Percentiles rank a stretch among this genome's conserved stretches.
phyloP scores from a whole-genome alignment of 2,113 vertebrate species.

The Edolisoma coerulescens region DNA sequence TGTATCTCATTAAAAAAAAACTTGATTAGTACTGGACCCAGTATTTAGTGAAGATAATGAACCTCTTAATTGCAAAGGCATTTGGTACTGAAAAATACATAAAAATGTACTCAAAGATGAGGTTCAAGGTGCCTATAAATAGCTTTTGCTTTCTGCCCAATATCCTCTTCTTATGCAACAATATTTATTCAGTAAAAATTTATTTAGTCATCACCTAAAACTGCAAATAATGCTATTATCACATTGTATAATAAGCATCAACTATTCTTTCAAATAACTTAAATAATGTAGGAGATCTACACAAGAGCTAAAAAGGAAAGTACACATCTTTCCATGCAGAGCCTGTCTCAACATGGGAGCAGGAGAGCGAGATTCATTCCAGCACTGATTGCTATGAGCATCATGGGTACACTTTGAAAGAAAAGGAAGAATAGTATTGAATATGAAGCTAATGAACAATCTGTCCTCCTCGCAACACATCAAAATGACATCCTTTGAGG shows the following conservation, averaged over 20 bases:
- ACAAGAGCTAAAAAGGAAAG: background rate
- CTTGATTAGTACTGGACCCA: background rate
- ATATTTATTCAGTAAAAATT: background rate
- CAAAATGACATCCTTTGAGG: background rate
- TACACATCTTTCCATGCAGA: background rate
- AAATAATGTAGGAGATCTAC: background rate
- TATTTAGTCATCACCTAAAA: background rate
- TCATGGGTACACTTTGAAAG: background rate
- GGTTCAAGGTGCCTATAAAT: background rate
- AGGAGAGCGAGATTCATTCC: background rate
- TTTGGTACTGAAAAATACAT: background rate
- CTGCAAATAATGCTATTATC: background rate
- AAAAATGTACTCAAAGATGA: background rate
- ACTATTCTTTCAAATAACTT: background rate
- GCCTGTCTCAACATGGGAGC: background rate
- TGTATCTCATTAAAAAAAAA: background rate
- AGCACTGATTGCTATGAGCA: background rate
- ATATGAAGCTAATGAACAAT: background rate
- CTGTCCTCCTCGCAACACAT: background rate
- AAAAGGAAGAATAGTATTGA: background rate
- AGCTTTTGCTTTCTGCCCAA: background rate
- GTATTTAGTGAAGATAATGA: background rate
- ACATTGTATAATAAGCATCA: background rate
- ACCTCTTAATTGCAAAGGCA: background rate
- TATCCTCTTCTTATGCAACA: background rate